Evolutionary conservation across 2,797 vertebrate species (phyloP).

Genomic region (Phoebastria nigripes): DNA sequence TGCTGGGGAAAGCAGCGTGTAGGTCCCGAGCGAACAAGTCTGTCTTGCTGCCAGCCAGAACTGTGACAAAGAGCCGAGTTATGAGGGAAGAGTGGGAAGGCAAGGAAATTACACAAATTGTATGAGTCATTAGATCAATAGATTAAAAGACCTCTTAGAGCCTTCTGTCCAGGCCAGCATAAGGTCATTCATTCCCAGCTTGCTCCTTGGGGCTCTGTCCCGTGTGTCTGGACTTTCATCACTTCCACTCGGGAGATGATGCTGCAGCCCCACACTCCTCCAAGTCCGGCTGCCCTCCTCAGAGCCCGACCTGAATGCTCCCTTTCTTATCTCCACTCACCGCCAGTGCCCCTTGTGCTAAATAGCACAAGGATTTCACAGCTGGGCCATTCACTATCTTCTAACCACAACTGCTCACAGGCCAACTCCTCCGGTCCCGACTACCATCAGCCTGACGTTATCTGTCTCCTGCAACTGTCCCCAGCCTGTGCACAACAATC

Average conservation of each 20-base stretch:
- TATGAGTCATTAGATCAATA: conserved; percentile 36
- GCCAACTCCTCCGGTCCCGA: neutral
- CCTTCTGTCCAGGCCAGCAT: neutral
- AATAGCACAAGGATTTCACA: neutral
- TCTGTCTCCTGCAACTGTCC: neutral
- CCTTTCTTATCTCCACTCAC: neutral
- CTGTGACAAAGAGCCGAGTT: neutral
- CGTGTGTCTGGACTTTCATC: neutral
- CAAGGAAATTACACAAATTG: conserved; percentile 5
- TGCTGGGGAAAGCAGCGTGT: neutral
- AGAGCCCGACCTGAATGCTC: neutral
- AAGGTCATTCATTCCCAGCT: neutral
- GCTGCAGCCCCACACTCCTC: neutral
- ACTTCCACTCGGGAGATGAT: neutral
- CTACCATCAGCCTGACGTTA: neutral
- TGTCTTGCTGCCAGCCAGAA: neutral
- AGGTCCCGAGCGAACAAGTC: neutral
- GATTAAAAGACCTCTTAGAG: conserved; percentile 3
- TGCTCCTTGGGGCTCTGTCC: neutral
- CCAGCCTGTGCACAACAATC: neutral
- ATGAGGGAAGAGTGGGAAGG: neutral
- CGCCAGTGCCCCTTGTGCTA: neutral
- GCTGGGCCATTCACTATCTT: neutral
- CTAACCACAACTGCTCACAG: neutral
- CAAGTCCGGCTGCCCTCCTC: neutral